Conservation (phyloP, 2,888 invertebrate genomes). For the Lasioglossum morio region DNA sequence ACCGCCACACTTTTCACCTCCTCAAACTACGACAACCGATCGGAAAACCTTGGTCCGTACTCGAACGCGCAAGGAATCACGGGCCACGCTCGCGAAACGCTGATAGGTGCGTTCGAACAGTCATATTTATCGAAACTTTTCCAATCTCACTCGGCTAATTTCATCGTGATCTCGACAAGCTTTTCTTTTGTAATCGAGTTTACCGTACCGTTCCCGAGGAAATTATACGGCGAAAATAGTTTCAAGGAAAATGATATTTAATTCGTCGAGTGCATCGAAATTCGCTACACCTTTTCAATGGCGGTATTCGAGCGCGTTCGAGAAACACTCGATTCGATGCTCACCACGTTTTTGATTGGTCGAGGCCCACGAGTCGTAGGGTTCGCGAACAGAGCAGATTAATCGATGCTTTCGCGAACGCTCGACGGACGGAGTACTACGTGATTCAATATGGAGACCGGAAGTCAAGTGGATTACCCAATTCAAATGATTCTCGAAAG, state of each 20-base stretch:
- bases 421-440: background rate
- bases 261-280: background rate
- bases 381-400: background rate
- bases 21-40: slow-evolving; percentile 60
- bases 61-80: slow-evolving; percentile 75
- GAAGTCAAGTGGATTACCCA: slow-evolving; percentile 10
- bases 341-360: slow-evolving; percentile 32
- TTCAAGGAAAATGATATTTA: background rate
- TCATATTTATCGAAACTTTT: slow-evolving; percentile 54
- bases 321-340: background rate
- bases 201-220: background rate
- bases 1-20: slow-evolving; percentile 72
- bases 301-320: slow-evolving; percentile 14
- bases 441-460: slow-evolving; percentile 3
- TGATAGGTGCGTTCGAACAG: slow-evolving; percentile 67
- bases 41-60: slow-evolving; percentile 68
- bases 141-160: slow-evolving; percentile 18
- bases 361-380: background rate
- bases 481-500: background rate
- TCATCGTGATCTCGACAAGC: background rate
- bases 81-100: slow-evolving; percentile 67
- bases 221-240: too few species aligned
- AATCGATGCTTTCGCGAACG: slow-evolving; percentile 33
- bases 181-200: background rate
- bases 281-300: background rate